Conservation (phyloP, 2,797 vertebrate species). For the Masticophis lateralis region DNA sequence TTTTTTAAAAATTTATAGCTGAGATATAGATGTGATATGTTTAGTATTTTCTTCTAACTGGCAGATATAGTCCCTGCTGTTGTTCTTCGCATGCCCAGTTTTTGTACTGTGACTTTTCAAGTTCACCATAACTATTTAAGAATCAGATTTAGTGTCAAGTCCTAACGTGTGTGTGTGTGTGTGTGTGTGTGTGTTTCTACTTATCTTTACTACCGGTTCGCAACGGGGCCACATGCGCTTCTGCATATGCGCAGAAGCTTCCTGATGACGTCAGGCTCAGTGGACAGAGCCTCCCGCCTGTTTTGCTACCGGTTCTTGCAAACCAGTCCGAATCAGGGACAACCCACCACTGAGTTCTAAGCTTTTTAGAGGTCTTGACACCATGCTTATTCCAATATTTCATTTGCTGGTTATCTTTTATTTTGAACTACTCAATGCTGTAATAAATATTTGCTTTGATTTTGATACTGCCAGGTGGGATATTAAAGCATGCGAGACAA, state of each 20-base stretch:
- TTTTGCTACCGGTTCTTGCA: too few species aligned
- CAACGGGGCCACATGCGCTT: too few species aligned
- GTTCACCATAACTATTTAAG: neutral
- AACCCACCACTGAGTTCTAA: neutral
- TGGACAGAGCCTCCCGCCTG: too few species aligned
- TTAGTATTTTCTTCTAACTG: neutral
- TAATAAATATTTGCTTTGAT: neutral
- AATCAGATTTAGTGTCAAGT: neutral
- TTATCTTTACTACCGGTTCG: too few species aligned
- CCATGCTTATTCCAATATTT: neutral
- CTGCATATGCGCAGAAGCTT: too few species aligned
- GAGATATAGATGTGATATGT: neutral
- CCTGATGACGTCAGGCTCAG: too few species aligned
- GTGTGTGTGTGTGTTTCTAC: too few species aligned
- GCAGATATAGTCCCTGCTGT: neutral
- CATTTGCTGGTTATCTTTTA: neutral
- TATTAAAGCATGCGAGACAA: neutral
- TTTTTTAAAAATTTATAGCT: neutral
- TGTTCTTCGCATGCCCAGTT: neutral
- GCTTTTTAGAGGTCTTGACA: neutral
- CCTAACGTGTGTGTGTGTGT: neutral
- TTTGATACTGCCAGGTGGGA: neutral
- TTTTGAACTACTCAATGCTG: neutral
- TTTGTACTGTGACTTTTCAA: neutral
- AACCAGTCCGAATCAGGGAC: too few species aligned